These are phyloP conservation scores for Caenorhabditis sp. DNA, from an alignment of 2,888 invertebrate genomes.

Conservation along the genomic window DNA sequence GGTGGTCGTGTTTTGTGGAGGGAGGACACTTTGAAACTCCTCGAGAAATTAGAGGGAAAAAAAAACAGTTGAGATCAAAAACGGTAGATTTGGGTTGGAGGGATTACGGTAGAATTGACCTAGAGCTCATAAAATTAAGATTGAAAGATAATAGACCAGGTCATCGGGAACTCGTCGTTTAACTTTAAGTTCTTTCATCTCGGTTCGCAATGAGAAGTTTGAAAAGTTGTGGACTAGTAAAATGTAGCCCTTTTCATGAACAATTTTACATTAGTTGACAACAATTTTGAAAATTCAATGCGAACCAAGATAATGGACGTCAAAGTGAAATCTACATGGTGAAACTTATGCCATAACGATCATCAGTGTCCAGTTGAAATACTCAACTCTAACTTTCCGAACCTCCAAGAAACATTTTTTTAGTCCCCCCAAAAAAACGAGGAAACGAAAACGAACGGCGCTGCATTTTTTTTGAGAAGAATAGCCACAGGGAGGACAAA, in stretches of 20 bases:
- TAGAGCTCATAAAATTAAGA: conserved; percentile 13
- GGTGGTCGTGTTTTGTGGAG: background rate
- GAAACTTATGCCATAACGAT: too few relatives aligned
- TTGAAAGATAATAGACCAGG: background rate
- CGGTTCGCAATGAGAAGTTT: too few relatives aligned
- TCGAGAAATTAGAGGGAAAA: conserved; percentile 9
- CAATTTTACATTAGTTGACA: too few relatives aligned
- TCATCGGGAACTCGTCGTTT: background rate
- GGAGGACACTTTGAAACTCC: conserved; percentile 36
- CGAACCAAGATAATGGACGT: too few relatives aligned
- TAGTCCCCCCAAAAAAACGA: conserved; percentile 5
- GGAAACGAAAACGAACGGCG: conserved; percentile 8
- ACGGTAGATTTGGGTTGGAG: conserved; percentile 19
- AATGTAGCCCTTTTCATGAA: too few relatives aligned
- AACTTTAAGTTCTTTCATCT: too few relatives aligned
- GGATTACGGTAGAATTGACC: conserved; percentile 25
- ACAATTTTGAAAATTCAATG: too few relatives aligned
- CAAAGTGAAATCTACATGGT: too few relatives aligned
- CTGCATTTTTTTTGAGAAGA: conserved; percentile 2
- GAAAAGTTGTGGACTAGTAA: too few relatives aligned
- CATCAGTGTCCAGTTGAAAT: too few relatives aligned
- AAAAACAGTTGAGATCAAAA: conserved; percentile 8
- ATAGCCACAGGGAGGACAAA: conserved; percentile 6
- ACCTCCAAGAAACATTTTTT: background rate
- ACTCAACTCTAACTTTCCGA: too few relatives aligned